Conservation (phyloP, 2,888 invertebrate genomes). For the Melinopterus prodromus region DNA sequence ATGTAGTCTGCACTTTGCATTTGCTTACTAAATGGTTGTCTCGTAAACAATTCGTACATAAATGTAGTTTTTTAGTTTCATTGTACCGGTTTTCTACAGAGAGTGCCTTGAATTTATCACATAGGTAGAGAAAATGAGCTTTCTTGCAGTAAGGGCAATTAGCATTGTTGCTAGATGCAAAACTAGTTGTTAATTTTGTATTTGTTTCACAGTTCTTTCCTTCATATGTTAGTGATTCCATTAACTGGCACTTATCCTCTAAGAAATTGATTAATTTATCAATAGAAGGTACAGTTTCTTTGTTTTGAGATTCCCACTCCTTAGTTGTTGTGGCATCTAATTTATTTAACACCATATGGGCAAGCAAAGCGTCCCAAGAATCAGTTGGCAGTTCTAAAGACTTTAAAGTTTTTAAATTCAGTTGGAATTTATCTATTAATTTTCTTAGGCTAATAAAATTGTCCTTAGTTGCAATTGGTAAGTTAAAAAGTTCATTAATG, state of each 20-base stretch:
- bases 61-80: background rate
- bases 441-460: background rate
- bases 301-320: background rate
- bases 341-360: background rate
- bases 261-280: background rate
- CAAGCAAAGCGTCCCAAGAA: background rate
- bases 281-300: background rate
- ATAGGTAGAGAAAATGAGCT: background rate
- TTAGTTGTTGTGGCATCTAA: background rate
- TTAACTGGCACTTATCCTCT: background rate
- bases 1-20: background rate
- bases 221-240: background rate
- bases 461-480: background rate
- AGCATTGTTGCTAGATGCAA: background rate
- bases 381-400: background rate
- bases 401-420: background rate
- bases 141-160: background rate
- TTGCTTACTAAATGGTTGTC: background rate
- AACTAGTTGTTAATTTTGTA: background rate
- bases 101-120: background rate
- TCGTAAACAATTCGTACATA: conserved; percentile 7
- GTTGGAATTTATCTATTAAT: conserved; percentile 4
- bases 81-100: background rate
- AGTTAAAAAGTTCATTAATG: background rate
- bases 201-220: background rate